Evolutionary conservation across 2,888 invertebrate genomes (phyloP), one percentile per base, ranked within the genome.

Genomic region (Drosophila bunnanda): DNA sequence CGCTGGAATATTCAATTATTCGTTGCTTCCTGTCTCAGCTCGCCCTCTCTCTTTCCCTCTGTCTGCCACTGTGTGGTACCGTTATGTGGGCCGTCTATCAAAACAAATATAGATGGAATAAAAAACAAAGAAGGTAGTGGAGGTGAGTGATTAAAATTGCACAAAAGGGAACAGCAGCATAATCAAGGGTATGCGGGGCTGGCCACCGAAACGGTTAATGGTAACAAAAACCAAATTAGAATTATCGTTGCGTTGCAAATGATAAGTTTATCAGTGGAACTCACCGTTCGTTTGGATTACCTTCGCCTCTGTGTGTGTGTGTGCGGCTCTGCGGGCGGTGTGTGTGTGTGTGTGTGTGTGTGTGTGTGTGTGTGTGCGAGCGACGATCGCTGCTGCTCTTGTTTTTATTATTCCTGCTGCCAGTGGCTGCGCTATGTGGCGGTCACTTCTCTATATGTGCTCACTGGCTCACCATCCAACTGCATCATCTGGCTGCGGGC

Each of bases 1-100:
- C 71, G 72, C 67, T 74, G 54, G 84, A 85, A 85, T 87, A 80
- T 72, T 77, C 71, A 87, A 85, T 84, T 80, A 87, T 76, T 77
- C 77, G 55, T 56, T 66, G 70, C 66, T 85, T 87, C 87, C 84
- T 80, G 84, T 78, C 70, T 73, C 39, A 8, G 52, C 20, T 1
- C 8, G 15, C 22, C 15, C 15, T 44, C 25, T 34, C n/a, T 8
- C 36, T 50, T 10, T 17, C 46, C 12, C 17, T 25, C 28, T 48
- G 15, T 22, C 36, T 48, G 44, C 56, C 41, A 20, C 52, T 52
- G 25, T 38, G 50, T 25, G n/a, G 17, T 60, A 60, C 53, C 53
- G 53, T 59, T 60, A 60, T 60, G 25, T 39, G 59, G 38, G 58
- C 44, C 48, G 46, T 58, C 20, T 59, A 39, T 39, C 52, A 38